Conservation (phyloP, 2,113 vertebrate species). For the Oreochromis spilurus region DNA sequence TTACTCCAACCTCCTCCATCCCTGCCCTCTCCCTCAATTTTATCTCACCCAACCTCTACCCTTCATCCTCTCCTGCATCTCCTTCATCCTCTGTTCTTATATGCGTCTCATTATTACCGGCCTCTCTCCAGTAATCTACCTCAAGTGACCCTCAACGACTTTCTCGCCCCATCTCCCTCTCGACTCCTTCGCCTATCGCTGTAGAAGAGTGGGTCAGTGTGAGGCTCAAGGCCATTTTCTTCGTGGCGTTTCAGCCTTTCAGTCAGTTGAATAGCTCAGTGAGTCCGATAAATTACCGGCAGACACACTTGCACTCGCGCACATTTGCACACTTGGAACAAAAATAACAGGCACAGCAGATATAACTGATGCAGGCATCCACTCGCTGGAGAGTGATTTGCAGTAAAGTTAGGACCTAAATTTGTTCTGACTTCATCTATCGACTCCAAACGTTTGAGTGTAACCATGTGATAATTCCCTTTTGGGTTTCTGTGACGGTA, state of each 20-base stretch:
- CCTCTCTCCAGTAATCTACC: conserved; percentile 28
- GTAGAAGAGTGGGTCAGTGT: conserved; percentile 20
- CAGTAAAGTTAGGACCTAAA: background rate
- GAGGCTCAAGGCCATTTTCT: conserved; percentile 17
- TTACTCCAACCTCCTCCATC: background rate
- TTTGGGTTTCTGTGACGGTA: background rate
- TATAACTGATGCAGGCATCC: background rate
- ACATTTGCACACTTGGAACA: background rate
- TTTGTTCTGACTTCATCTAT: conserved; percentile 2
- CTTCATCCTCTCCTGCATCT: conserved; percentile 17
- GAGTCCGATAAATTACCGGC: background rate
- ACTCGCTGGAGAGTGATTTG: background rate
- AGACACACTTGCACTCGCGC: background rate
- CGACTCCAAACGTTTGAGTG: background rate
- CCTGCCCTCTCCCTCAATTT: background rate
- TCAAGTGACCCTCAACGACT: conserved; percentile 41
- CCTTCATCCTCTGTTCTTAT: conserved; percentile 17
- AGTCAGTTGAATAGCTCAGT: background rate
- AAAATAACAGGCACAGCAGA: background rate
- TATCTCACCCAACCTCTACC: conserved; percentile 24
- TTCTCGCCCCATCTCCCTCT: background rate
- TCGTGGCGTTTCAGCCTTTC: background rate
- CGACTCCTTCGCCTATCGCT: background rate
- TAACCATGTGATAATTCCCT: background rate
- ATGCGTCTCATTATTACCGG: conserved; percentile 22